Percentiles rank a stretch among this genome's conserved stretches.
Conservation (phyloP, 1,140 invertebrate genomes). For the Eueides isabella region DNA sequence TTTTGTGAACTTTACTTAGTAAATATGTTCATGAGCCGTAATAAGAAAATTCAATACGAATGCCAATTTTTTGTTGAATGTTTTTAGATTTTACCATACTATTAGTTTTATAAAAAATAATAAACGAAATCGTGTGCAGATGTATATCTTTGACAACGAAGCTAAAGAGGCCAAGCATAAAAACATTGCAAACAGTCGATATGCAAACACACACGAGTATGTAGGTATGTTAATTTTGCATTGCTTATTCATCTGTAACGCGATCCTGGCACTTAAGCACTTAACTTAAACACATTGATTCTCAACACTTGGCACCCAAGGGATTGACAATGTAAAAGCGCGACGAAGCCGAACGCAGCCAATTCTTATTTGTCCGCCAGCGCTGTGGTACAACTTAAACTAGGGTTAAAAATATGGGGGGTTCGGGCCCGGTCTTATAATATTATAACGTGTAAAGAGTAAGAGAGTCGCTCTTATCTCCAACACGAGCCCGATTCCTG, state of each 20-base stretch:
- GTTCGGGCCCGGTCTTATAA: conserved; percentile 65
- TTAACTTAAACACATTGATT: conserved; percentile 79
- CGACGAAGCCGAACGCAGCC: conserved; percentile 59
- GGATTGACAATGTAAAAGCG: conserved; percentile 77
- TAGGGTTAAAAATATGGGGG: conserved; percentile 63
- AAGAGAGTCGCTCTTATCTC: conserved; percentile 78
- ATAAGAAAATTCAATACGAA: not conserved
- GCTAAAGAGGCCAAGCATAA: conserved; percentile 7
- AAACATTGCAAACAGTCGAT: conserved; percentile 5
- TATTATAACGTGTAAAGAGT: conserved; percentile 80
- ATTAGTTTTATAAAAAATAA: not conserved
- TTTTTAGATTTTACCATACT: not conserved
- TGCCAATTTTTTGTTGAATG: not conserved
- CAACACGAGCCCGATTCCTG: conserved; percentile 75
- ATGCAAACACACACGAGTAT: conserved; percentile 39
- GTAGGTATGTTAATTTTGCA: conserved; percentile 55
- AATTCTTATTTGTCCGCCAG: conserved; percentile 69
- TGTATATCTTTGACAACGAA: not conserved
- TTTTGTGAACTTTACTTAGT: not conserved
- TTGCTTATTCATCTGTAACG: conserved; percentile 76
- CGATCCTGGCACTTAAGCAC: conserved; percentile 79
- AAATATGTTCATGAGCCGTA: not conserved
- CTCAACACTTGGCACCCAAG: conserved; percentile 67
- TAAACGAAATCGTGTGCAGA: not conserved
- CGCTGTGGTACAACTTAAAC: conserved; percentile 64